phyloP scores from a whole-genome alignment of 2,888 invertebrate genomes.

The Myopa tessellatipennis region DNA sequence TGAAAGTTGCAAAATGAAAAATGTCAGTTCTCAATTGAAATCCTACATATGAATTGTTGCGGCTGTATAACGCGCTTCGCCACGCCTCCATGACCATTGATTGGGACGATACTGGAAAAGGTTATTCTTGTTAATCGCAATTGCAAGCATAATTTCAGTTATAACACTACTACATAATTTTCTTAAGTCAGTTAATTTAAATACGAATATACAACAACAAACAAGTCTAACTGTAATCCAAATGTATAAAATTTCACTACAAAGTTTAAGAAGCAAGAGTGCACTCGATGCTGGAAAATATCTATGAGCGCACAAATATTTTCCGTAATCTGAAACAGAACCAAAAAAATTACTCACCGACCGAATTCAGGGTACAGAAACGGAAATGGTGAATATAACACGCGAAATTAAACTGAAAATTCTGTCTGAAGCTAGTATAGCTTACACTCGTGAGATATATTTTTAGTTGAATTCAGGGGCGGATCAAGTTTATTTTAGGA shows the following conservation, averaged over 20 bases:
- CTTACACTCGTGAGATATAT: too few relatives aligned
- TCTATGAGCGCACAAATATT: constrained; percentile 73
- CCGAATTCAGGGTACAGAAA: constrained; percentile 86
- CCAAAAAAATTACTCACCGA: constrained; percentile 79
- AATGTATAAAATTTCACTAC: too few relatives aligned
- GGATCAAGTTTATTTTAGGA: too few relatives aligned
- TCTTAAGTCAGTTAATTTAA: too few relatives aligned
- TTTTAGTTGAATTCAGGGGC: too few relatives aligned
- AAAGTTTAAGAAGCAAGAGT: constrained; percentile 55
- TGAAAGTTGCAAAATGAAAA: not conserved
- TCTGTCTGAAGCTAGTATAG: too few relatives aligned
- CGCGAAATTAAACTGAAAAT: constrained; percentile 96
- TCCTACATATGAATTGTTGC: constrained; percentile 93
- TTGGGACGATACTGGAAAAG: constrained; percentile 89
- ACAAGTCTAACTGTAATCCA: too few relatives aligned
- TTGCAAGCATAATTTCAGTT: too few relatives aligned
- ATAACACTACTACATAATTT: too few relatives aligned
- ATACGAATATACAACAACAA: too few relatives aligned
- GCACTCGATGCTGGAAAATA: constrained; percentile 76
- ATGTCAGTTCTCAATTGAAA: constrained; percentile 24
- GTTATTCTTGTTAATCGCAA: too few relatives aligned
- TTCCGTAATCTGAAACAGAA: constrained; percentile 75
- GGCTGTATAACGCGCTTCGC: constrained; percentile 93
- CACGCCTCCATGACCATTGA: constrained; percentile 91
- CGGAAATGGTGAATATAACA: constrained; percentile 87